Evolutionary conservation across 2,888 invertebrate genomes (phyloP).

Genomic region (Timema podura): DNA sequence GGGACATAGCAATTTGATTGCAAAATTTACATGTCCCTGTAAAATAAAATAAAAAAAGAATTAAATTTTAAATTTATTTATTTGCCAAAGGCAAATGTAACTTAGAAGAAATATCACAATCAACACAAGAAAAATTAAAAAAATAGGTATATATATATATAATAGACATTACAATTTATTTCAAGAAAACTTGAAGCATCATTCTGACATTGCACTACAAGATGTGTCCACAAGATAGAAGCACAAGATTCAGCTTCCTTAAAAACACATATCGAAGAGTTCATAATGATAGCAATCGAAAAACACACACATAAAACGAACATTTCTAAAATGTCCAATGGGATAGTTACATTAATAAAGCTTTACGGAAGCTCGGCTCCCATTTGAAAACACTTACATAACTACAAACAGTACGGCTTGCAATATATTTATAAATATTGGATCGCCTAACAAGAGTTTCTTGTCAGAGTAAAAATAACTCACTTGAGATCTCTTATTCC

Average conservation of each 20-base stretch:
- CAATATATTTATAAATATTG: slow-evolving; percentile 6
- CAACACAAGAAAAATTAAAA: slow-evolving; percentile 22
- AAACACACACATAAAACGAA: slow-evolving; percentile 25
- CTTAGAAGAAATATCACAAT: slow-evolving; percentile 26
- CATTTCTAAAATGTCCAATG: slow-evolving; percentile 29
- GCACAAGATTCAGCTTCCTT: slow-evolving; percentile 21
- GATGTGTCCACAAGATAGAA: slow-evolving; percentile 24
- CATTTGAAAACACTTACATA: slow-evolving; percentile 8
- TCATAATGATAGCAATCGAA: slow-evolving; percentile 1
- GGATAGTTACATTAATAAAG: slow-evolving; percentile 29
- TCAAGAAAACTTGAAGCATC: slow-evolving; percentile 17
- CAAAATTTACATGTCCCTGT: no score
- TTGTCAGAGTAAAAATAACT: slow-evolving; percentile 21
- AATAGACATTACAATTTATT: slow-evolving; percentile 33
- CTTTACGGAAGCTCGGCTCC: slow-evolving; percentile 31
- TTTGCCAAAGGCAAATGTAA: background rate
- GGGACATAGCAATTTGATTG: no score
- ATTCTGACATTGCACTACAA: slow-evolving; percentile 29
- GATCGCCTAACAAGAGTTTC: slow-evolving; percentile 1
- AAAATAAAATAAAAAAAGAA: no score
- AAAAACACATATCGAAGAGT: slow-evolving; percentile 7
- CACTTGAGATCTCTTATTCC: slow-evolving; percentile 27
- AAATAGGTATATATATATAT: slow-evolving; percentile 44
- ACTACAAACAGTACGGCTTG: slow-evolving; percentile 10
- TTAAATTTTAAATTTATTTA: no score